Evolutionary conservation across 2,888 invertebrate species (phyloP), one percentile per base, ranked within the genome.

Genomic region (Tillus elongatus): DNA sequence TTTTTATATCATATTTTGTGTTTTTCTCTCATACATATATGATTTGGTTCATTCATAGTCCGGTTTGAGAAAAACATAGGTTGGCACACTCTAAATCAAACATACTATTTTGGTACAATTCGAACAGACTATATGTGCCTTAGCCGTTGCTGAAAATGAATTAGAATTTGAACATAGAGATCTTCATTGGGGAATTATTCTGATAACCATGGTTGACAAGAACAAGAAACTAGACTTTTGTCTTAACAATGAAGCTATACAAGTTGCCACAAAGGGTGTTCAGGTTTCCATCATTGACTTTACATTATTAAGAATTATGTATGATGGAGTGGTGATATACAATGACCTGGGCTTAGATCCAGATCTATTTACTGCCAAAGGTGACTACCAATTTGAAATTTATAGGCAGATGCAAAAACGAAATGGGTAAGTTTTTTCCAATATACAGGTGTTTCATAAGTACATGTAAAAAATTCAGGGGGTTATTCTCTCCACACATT

Each of bases 121-220:
- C 50, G 64, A 79, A 45, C 96, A 95, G 84, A 72, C 86, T 41
- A 79, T 83, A n/a, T 75, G 80, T 49, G 79, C 85, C 26, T 69
- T 97, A 51, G 91, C 92, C 1, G 82, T 90, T 13, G 96, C 85
- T 0, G 96, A 97, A 64, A 71, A 74, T 45, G 74, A 75, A 4
- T 71, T 82, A 32, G 75, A 89, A 61, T 97, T 97, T 63, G 97
- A 97, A 60, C 97, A 97, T 57, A 75, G 97, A 27, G 97, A 97
- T 62, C 71, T 97, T 42, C 97, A 97, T 66, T 87, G 90, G 84
- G 95, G 95, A 8, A 97, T 97, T 66, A 74, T 96, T 39, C 67
- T 97, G 32, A 74, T 96, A 16, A 71, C 77, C 12, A 80, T 81
- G 1, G 68, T 73, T 2, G 49, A 55, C 12, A 42, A 38, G 13